Conservation (phyloP, 2,113 vertebrate genomes). For the Chloropsis hardwickii region DNA sequence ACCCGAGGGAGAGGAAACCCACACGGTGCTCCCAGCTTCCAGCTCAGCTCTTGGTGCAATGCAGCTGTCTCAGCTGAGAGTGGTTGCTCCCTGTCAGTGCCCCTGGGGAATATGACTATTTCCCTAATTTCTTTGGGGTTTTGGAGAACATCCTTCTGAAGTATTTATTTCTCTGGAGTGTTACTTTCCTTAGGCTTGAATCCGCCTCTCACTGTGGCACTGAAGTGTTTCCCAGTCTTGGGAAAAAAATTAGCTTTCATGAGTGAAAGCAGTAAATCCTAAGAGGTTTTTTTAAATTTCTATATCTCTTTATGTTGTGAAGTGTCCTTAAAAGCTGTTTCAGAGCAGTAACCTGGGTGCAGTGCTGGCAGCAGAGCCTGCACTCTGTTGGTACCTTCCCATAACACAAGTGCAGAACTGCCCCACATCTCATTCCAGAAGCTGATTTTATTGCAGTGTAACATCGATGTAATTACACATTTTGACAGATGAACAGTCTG, state of each 20-base stretch:
- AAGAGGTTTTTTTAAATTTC: background rate
- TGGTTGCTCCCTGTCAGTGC: background rate
- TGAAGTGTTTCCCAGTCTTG: background rate
- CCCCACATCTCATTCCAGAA: background rate
- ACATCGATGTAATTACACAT: background rate
- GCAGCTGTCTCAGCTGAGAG: background rate
- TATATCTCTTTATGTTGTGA: background rate
- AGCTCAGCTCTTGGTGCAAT: background rate
- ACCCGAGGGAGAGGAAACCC: background rate
- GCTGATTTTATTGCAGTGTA: background rate
- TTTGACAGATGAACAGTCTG: background rate
- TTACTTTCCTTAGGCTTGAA: background rate
- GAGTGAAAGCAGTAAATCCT: background rate
- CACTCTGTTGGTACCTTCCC: rapidly evolving
- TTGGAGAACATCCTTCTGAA: background rate
- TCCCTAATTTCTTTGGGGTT: background rate
- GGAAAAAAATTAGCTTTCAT: background rate
- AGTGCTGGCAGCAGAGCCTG: background rate
- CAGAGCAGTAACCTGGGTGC: background rate
- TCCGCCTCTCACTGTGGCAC: background rate
- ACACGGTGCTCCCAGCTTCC: background rate
- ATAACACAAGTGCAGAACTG: background rate
- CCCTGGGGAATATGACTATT: background rate
- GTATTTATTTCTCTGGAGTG: background rate
- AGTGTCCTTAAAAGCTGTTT: background rate